Conservation (phyloP, 2,888 invertebrate genomes). For the Aphodius granarius region DNA sequence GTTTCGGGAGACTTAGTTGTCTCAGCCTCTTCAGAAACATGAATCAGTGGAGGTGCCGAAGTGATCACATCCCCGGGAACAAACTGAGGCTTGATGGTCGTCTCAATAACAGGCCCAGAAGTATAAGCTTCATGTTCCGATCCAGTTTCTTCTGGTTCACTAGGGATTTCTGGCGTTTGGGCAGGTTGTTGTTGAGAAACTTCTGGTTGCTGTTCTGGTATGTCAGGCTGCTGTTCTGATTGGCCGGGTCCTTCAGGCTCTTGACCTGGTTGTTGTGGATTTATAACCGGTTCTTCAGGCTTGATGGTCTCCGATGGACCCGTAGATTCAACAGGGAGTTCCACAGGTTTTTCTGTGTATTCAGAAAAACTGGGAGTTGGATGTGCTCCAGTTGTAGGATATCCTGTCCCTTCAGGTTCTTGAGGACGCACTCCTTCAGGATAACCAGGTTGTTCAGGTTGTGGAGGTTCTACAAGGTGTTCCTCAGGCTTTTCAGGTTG, state of each 20-base stretch:
- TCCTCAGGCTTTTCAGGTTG: conserved; percentile 20
- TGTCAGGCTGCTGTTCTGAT: conserved; percentile 27
- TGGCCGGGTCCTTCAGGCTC: conserved; percentile 32
- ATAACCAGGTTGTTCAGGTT: conserved; percentile 20
- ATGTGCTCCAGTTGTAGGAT: conserved; percentile 17
- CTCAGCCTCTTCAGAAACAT: background rate
- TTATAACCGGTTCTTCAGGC: conserved; percentile 5
- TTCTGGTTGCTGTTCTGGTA: conserved; percentile 1
- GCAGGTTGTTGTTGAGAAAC: background rate
- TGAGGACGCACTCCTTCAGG: conserved; percentile 14
- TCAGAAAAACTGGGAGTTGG: conserved; percentile 19
- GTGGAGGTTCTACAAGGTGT: conserved; percentile 21
- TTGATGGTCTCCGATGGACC: conserved; percentile 15
- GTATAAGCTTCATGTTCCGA: background rate
- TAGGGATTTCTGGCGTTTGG: background rate
- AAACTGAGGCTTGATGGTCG: background rate
- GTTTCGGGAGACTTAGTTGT: background rate
- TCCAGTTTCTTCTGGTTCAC: background rate
- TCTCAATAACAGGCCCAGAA: background rate
- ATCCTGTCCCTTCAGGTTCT: conserved; percentile 15
- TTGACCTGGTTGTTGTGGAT: conserved; percentile 9
- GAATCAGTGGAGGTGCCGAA: background rate
- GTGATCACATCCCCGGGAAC: conserved; percentile 5
- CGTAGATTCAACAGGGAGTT: conserved; percentile 15
- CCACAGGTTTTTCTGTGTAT: conserved; percentile 12